A percentile compares a stretch with the other conserved stretches of the same genome.
Evolutionary conservation across 2,888 invertebrate species (phyloP).

Genomic region (Sicus ferrugineus): DNA sequence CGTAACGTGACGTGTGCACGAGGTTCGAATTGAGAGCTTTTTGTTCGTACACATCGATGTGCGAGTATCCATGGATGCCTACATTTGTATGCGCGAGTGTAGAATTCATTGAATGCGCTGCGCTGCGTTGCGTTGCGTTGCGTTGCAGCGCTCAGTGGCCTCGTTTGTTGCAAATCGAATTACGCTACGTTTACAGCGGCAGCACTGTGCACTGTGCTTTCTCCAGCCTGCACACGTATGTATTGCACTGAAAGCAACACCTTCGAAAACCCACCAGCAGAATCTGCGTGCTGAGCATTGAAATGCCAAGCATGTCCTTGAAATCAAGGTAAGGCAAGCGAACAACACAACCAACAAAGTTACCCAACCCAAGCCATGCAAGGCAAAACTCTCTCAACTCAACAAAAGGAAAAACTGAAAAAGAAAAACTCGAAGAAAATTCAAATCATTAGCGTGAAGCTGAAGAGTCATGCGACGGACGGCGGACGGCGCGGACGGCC

Average conservation of each 20-base stretch:
- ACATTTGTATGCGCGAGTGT: background rate
- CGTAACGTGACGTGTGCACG: no score
- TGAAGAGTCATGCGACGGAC: no score
- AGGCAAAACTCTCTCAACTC: background rate
- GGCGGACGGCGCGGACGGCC: background rate
- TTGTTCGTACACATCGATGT: background rate
- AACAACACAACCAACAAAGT: conserved; percentile 25
- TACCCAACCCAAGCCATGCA: background rate
- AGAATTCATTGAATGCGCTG: background rate
- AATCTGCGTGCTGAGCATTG: background rate
- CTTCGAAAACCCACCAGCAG: background rate
- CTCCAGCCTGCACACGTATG: background rate
- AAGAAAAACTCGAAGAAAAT: conserved; percentile 19
- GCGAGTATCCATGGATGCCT: background rate
- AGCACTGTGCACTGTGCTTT: conserved; percentile 13
- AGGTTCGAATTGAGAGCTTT: no score
- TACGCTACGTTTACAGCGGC: conserved; percentile 11
- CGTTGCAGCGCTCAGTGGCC: background rate
- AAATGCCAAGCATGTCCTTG: conserved; percentile 26
- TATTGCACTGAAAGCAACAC: background rate
- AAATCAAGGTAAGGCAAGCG: conserved; percentile 33
- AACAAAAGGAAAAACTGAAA: conserved; percentile 13
- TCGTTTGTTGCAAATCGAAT: conserved; percentile 22
- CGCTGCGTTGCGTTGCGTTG: background rate
- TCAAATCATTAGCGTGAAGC: no score